These are phyloP conservation scores for Pterostichus niger DNA, from an alignment of 2,888 invertebrate species.

Conservation along the genomic window DNA sequence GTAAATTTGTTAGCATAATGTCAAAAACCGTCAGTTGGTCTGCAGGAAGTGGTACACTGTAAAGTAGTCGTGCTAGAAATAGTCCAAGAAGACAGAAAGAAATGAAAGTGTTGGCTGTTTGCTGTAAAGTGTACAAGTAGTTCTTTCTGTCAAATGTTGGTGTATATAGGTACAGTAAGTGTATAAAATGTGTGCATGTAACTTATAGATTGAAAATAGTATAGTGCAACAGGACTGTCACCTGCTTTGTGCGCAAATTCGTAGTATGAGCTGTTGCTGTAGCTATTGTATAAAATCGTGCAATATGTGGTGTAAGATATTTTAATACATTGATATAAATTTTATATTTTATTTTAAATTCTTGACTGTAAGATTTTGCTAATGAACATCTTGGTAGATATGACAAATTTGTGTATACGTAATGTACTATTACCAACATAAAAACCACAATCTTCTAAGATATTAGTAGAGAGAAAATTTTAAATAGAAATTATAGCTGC, in stretches of 20 bases:
- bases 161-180: neutral
- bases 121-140: slow-evolving; percentile 5
- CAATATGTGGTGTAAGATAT: neutral
- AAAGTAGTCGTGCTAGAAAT: slow-evolving; percentile 28
- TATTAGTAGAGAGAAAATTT: no score
- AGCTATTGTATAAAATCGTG: neutral
- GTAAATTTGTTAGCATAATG: slow-evolving; percentile 20
- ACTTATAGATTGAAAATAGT: no score
- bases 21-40: slow-evolving; percentile 60
- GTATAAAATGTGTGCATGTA: neutral
- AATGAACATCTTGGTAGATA: no score
- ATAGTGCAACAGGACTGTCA: no score
- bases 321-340: neutral
- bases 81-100: slow-evolving; percentile 41
- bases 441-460: no score
- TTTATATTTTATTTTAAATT: no score
- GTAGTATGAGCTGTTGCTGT: neutral
- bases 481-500: no score
- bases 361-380: no score
- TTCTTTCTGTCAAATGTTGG: neutral
- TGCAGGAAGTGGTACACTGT: neutral
- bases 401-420: no score
- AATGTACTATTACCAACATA: no score
- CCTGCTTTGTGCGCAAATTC: neutral
- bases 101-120: slow-evolving; percentile 10